phyloP scores from a whole-genome alignment of 1,140 invertebrate species.

The Probaryconus sp. region DNA sequence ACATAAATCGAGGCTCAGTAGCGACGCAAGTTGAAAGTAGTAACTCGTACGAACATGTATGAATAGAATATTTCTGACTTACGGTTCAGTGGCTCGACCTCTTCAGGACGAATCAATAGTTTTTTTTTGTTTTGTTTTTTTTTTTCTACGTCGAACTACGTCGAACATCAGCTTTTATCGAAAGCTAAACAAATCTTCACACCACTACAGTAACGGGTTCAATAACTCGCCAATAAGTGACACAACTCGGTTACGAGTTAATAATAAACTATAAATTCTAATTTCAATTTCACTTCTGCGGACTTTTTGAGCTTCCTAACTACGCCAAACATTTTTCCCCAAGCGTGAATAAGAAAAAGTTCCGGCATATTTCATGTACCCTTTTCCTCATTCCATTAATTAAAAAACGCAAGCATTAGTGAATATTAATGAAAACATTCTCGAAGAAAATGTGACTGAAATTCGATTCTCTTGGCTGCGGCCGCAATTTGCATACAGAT shows the following conservation, averaged over 20 bases:
- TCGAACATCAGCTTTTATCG: too few relatives aligned
- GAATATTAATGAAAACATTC: constrained; percentile 50
- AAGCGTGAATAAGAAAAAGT: too few relatives aligned
- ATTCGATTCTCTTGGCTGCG: constrained; percentile 39
- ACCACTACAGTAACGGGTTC: too few relatives aligned
- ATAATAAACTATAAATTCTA: too few relatives aligned
- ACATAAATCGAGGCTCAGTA: constrained; percentile 68
- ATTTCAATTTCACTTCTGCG: too few relatives aligned
- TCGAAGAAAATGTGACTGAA: constrained; percentile 37
- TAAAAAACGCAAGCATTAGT: constrained; percentile 29
- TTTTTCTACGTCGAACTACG: too few relatives aligned
- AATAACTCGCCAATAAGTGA: too few relatives aligned
- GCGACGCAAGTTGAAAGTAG: constrained; percentile 59
- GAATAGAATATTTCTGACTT: constrained; percentile 65
- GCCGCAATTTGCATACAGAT: constrained; percentile 59
- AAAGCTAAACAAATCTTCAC: neutral
- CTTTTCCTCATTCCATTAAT: constrained; percentile 22
- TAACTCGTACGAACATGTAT: constrained; percentile 46
- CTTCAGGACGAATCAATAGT: constrained; percentile 30
- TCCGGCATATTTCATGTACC: neutral
- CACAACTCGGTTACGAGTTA: too few relatives aligned
- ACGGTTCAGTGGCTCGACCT: constrained; percentile 45
- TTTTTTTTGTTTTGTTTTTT: too few relatives aligned
- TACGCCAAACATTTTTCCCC: too few relatives aligned
- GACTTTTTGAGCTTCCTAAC: too few relatives aligned